Evolutionary conservation across 64 coral and sea anemone species (phyloP), one percentile per base, ranked within the genome.

Genomic region (Stichodactyla mertensii): DNA sequence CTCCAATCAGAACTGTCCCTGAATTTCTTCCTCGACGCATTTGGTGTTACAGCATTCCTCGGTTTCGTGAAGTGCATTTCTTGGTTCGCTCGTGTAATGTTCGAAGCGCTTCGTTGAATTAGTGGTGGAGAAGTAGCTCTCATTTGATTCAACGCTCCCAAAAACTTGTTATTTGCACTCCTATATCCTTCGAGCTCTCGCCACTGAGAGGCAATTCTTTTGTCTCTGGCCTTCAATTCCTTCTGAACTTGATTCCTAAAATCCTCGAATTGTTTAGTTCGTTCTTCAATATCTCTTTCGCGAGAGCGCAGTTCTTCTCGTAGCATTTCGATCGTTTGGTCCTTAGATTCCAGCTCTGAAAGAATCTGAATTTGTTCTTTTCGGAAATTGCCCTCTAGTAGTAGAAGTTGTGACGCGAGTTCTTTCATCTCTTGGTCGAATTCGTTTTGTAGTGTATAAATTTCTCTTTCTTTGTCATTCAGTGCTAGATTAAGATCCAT

Each of bases 351-450:
- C 1, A 87, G 12, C n/a, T 82, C 54, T 81, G 23, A 20, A n/a
- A 57, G 79, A 51, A 92, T 92, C n/a, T 92, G 77, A 14, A 52
- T 77, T 83, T 92, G 85, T 24, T 92, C 90, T 69, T 83, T 87
- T 10, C 57, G 90, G 67, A 92, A 87, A 83, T 82, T 83, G 59
- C 57, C 55, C 14, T 92, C 90, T 4, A 92, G 55, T 5, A 87
- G 77, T 13, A 67, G 19, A 16, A 92, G 64, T 87, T 79, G 64
- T 14, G 90, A 87, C 10, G 79, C 82, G 45, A 92, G 61, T 23
- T 86, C 90, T 19, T 87, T 81, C 77, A 92, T 92, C 51, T 87
- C 77, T 64, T 82, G 84, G 54, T 92, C 90, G 54, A 82, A 83
- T 45, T 87, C 58, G 23, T 52, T 20, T 74, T 92, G 85, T 0